phyloP scores from a whole-genome alignment of 2,888 invertebrate species.

The Loripinus fragilis region DNA sequence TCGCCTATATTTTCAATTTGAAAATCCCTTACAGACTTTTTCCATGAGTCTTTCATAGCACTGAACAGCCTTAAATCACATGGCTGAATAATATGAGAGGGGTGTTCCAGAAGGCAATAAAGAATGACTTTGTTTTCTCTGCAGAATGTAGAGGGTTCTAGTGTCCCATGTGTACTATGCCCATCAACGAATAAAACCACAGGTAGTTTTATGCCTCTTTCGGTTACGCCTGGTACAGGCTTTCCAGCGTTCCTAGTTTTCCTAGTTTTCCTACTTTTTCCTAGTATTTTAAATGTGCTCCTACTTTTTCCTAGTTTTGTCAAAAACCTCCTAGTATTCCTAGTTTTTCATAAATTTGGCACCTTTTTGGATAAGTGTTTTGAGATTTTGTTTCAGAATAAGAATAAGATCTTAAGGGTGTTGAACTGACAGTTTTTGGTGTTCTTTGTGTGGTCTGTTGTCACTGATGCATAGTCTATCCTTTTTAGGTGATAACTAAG shows the following conservation, averaged over 20 bases:
- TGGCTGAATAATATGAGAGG: constrained; percentile 18
- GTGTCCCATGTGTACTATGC: constrained; percentile 10
- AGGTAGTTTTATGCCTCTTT: neutral
- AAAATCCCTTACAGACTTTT: neutral
- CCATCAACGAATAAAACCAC: constrained; percentile 29
- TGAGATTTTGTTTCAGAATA: too few species aligned
- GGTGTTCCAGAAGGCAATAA: constrained; percentile 23
- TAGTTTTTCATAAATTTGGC: too few species aligned
- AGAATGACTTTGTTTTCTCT: constrained; percentile 14
- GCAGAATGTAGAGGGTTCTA: constrained; percentile 15
- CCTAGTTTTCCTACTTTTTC: too few species aligned
- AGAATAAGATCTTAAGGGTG: neutral
- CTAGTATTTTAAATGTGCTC: too few species aligned
- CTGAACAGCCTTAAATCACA: constrained; percentile 13
- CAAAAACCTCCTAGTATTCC: too few species aligned
- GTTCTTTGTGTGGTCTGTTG: neutral
- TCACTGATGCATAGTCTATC: too few species aligned
- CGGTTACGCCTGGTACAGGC: neutral
- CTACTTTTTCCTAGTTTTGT: too few species aligned
- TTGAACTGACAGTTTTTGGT: neutral
- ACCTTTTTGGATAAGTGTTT: too few species aligned
- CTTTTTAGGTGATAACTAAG: too few species aligned
- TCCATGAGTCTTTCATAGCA: constrained; percentile 20
- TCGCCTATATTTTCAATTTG: constrained; percentile 26
- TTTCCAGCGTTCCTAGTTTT: too few species aligned